Evolutionary conservation across 2,888 invertebrate genomes (phyloP), one percentile per base, ranked within the genome.

Genomic region (Athripsodes cinereus): DNA sequence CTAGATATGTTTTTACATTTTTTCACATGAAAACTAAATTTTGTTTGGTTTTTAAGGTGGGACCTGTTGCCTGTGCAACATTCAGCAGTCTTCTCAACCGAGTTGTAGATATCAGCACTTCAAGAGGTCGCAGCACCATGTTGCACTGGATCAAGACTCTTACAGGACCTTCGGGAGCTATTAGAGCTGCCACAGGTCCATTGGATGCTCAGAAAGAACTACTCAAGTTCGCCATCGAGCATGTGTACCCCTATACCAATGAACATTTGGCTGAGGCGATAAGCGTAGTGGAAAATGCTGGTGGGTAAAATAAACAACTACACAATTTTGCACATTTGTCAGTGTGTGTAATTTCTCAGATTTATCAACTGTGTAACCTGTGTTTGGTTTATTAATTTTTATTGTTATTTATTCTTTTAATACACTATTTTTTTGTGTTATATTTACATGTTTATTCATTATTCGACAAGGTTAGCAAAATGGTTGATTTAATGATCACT

Each of bases 1-100:
- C n/a, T n/a, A n/a, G n/a, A n/a, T n/a, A n/a, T n/a, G n/a, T n/a
- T n/a, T n/a, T n/a, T n/a, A n/a, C n/a, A 26, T 26, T 26, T 26
- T 26, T 6, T 26, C 26, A 26, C 26, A 26, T 26, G 26, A 10
- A 26, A 10, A 26, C 3, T 26, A 26, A 26, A 26, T 26, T 26
- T 6, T 26, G 26, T 3, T 6, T 26, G 3, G 2, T 40, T 47
- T 69, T 65, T 35, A 65, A 88, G 88, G 88, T 87, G 65, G 90
- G 90, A 6, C 89, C 89, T 16, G 86, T 87, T 62, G 82, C 88
- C 65, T 88, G 87, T 70, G 85, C 84, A 68, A 83, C 87, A 47
- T 74, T 90, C 62, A 84, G 86, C 67, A 86, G 88, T 67, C 83
- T 90, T 65, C 72, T 90, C 58, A 76, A 85, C 48, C 81, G 88